These are phyloP conservation scores for Lophius piscatorius DNA, from an alignment of 2,113 vertebrate genomes.

Conservation along the genomic window DNA sequence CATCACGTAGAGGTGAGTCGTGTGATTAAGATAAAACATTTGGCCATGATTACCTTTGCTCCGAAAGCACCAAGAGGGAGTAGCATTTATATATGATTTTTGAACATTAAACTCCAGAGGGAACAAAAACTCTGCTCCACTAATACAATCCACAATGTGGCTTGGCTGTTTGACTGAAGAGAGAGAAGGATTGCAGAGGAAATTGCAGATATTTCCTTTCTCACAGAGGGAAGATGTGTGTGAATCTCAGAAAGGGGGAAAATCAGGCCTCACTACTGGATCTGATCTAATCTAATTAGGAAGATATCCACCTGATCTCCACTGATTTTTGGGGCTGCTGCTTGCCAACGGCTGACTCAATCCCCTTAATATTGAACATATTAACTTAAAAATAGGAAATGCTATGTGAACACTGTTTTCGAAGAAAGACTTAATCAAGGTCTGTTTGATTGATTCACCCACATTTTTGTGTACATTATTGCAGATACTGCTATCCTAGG, in stretches of 20 bases:
- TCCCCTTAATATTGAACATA: constrained; percentile 23
- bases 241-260: constrained; percentile 24
- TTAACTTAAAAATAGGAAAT: constrained; percentile 23
- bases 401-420: constrained; percentile 11
- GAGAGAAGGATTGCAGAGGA: constrained; percentile 28
- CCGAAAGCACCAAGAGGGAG: constrained; percentile 6
- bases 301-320: constrained; percentile 42
- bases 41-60: constrained; percentile 1
- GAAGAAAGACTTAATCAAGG: background rate
- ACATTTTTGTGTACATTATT: background rate
- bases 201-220: constrained; percentile 24
- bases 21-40: constrained; percentile 2
- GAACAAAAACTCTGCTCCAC: constrained; percentile 1
- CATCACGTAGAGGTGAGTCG: background rate
- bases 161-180: constrained; percentile 9
- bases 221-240: constrained; percentile 15
- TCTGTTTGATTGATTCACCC: constrained; percentile 3
- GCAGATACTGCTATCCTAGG: no score
- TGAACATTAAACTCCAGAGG: constrained; percentile 13
- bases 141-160: constrained; percentile 13
- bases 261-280: constrained; percentile 24
- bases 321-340: constrained; percentile 27
- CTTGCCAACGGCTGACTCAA: constrained; percentile 35
- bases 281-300: constrained; percentile 52
- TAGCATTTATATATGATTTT: constrained; percentile 2